Evolutionary conservation across 2,113 vertebrate species (phyloP).

Genomic region (Hylia prasina): DNA sequence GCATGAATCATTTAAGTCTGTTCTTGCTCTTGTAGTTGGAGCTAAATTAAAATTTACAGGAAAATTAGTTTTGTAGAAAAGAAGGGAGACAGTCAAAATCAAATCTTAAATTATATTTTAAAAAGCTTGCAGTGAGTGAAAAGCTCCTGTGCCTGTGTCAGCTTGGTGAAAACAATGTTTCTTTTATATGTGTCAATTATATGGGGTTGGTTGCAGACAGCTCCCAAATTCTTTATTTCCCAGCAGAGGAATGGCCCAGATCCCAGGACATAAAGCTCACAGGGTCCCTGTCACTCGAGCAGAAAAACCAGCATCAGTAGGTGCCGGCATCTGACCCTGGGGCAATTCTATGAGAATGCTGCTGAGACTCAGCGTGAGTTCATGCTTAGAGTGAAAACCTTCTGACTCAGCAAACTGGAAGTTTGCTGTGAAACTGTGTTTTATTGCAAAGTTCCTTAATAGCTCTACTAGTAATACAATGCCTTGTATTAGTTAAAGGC

Average conservation of each 20-base stretch:
- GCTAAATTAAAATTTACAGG: background rate
- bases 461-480: background rate
- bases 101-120: background rate
- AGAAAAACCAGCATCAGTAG: background rate
- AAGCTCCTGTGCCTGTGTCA: background rate
- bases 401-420: background rate
- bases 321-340: background rate
- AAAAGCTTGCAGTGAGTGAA: background rate
- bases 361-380: background rate
- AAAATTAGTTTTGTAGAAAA: background rate
- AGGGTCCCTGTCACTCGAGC: background rate
- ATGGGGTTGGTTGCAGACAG: background rate
- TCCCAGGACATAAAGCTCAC: background rate
- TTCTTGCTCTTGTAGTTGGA: background rate
- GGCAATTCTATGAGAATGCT: background rate
- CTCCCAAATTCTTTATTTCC: background rate
- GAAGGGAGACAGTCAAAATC: background rate
- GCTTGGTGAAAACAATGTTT: background rate
- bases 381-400: background rate
- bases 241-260: slow-evolving; percentile 14
- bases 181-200: background rate
- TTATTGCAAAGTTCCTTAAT: background rate
- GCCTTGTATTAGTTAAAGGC: background rate
- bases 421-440: background rate
- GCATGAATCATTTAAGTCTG: background rate